Evolutionary conservation across 2,888 invertebrate species (phyloP).

Genomic region (Gymnocheta viridis): DNA sequence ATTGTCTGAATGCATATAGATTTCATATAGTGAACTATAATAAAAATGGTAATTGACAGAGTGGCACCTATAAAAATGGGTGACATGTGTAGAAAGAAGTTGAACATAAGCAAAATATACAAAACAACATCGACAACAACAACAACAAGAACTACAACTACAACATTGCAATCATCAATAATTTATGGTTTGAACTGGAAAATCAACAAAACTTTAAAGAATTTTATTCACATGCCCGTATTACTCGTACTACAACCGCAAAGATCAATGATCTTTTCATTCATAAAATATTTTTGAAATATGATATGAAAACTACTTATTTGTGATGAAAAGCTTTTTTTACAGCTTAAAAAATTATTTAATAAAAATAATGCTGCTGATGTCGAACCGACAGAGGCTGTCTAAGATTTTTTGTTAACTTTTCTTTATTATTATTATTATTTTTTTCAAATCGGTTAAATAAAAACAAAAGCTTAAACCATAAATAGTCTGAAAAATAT

Average conservation of each 20-base stretch:
- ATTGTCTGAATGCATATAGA: slow-evolving; percentile 55
- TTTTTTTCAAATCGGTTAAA: neutral
- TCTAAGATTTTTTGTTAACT: neutral
- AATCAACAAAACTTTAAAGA: slow-evolving; percentile 22
- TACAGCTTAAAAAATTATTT: neutral
- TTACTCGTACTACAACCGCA: neutral
- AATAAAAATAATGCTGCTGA: slow-evolving; percentile 5
- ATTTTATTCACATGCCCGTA: slow-evolving; percentile 11
- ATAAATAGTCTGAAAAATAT: slow-evolving; percentile 54
- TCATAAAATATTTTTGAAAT: slow-evolving; percentile 44
- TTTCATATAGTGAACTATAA: slow-evolving; percentile 49
- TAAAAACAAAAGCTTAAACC: slow-evolving; percentile 50
- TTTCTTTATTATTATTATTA: neutral
- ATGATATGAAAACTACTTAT: neutral
- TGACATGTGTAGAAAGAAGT: slow-evolving; percentile 60
- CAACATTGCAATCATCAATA: slow-evolving; percentile 26
- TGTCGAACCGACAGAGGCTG: neutral
- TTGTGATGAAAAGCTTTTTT: slow-evolving; percentile 13
- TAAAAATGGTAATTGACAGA: slow-evolving; percentile 66
- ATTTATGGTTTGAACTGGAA: slow-evolving; percentile 43
- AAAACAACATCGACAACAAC: neutral
- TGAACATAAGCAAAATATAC: neutral
- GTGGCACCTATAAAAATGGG: slow-evolving; percentile 65
- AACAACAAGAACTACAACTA: slow-evolving; percentile 6
- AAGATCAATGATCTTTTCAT: slow-evolving; percentile 50